Evolutionary conservation across 2,888 invertebrate genomes (phyloP).

Genomic region (Steinernema carpocapsae): DNA sequence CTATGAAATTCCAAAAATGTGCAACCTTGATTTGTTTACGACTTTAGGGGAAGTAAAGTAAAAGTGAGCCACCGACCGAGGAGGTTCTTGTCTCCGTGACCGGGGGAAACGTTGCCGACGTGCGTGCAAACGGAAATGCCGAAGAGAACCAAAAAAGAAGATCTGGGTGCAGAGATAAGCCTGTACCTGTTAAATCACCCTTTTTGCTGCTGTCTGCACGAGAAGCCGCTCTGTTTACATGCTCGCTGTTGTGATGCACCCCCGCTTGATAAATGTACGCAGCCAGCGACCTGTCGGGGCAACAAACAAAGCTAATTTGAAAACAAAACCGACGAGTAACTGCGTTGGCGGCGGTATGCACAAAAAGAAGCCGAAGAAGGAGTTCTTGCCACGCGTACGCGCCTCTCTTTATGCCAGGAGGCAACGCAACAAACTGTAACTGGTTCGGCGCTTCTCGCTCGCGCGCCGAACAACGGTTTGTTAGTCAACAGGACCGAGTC

Average conservation of each 20-base stretch:
- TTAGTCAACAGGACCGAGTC: slow-evolving; percentile 22
- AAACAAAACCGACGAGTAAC: slow-evolving; percentile 32
- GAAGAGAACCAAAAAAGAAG: too few species aligned
- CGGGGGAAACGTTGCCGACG: too few species aligned
- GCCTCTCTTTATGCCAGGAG: slow-evolving; percentile 23
- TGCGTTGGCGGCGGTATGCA: slow-evolving; percentile 22
- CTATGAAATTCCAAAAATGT: slow-evolving; percentile 24
- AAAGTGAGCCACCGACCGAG: not conserved
- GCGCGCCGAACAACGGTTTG: slow-evolving; percentile 13
- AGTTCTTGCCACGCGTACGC: not conserved
- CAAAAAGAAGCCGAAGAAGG: not conserved
- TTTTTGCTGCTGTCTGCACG: not conserved
- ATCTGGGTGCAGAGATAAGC: not conserved
- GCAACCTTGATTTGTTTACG: slow-evolving; percentile 34
- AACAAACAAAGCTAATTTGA: slow-evolving; percentile 35
- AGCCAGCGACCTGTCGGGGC: not conserved
- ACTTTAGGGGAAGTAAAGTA: not conserved
- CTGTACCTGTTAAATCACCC: not conserved
- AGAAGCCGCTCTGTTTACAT: slow-evolving; percentile 12
- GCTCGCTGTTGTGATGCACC: slow-evolving; percentile 8
- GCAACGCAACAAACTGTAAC: slow-evolving; percentile 32
- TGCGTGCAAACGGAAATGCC: not conserved
- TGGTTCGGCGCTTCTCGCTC: slow-evolving; percentile 25
- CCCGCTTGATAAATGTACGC: slow-evolving; percentile 14
- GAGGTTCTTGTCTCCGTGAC: slow-evolving; percentile 17